These are phyloP conservation scores for Enteromius unitaeniatus DNA, from an alignment of 2,797 vertebrate species.

Conservation along the genomic window DNA sequence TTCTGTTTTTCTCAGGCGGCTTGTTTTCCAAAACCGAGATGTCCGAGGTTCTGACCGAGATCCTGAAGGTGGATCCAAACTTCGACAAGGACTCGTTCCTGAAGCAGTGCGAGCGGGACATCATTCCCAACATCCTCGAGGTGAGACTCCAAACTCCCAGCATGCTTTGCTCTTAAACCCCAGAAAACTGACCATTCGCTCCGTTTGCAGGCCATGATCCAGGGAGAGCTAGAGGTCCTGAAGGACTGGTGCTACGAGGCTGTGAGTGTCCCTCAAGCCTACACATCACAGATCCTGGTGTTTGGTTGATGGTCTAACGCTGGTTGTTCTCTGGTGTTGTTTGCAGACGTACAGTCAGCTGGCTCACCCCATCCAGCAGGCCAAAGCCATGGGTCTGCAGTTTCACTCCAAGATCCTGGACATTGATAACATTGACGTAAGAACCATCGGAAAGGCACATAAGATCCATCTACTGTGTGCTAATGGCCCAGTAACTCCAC, in stretches of 20 bases:
- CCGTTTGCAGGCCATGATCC: slow-evolving; percentile 87
- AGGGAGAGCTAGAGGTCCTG: slow-evolving; percentile 92
- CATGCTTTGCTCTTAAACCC: not conserved
- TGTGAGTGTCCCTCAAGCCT: slow-evolving; percentile 71
- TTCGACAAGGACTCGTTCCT: slow-evolving; percentile 95
- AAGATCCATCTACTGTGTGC: no score
- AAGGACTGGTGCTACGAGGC: slow-evolving; percentile 99
- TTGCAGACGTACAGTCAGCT: slow-evolving; percentile 92
- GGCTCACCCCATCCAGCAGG: slow-evolving; percentile 93
- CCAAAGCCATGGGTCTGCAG: slow-evolving; percentile 87
- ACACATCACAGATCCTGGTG: not conserved
- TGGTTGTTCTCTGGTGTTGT: not conserved
- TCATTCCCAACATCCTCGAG: slow-evolving; percentile 96
- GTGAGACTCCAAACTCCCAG: slow-evolving; percentile 66
- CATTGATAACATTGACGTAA: slow-evolving; percentile 93
- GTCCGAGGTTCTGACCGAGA: slow-evolving; percentile 95
- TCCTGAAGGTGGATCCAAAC: slow-evolving; percentile 87
- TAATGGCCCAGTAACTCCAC: slow-evolving; percentile 23
- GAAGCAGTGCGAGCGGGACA: slow-evolving; percentile 88
- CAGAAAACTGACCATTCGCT: not conserved
- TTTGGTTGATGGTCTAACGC: not conserved
- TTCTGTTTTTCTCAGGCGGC: slow-evolving; percentile 77
- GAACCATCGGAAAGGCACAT: slow-evolving; percentile 61
- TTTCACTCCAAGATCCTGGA: slow-evolving; percentile 94
- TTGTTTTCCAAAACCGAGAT: slow-evolving; percentile 97